Base-by-base conservation (phyloP, 2,888 invertebrate species). In the Drosophila lacicola region DNA sequence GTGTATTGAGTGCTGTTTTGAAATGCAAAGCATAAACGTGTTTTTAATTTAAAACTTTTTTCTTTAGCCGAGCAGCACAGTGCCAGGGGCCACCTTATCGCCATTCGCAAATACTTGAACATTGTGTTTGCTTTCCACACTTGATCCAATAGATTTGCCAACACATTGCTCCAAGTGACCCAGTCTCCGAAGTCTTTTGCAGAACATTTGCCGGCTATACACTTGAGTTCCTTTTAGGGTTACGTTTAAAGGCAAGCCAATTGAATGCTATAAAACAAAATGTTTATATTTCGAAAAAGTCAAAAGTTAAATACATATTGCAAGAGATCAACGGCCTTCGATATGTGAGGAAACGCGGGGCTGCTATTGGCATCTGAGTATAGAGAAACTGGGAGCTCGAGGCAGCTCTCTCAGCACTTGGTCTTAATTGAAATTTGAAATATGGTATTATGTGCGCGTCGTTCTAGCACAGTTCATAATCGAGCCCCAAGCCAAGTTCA, bases 371-470 rank as follows among this genome's bases (percentile, higher is more conserved):
- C 63, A 61, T 65, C 36, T 53, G 55, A 57, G 39, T 53, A 42
- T 55, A 21, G 21, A n/a, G 33, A 13, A 39, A 33, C 13, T 41
- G 37, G 55, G 11, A 19, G 21, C 42, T 21, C 19, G 37, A 33
- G 29, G 54, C 62, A 39, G 68, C 75, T 89, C 86, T 80, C 86
- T 88, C 82, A 89, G 90, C 90, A 90, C 90, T 90, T 89, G 91
- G 84, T 78, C 84, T 83, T 90, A 90, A 91, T 90, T 90, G 90
- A 90, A 90, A 85, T 90, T 85, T 90, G 86, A 90, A 90, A 91
- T 90, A 90, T 85, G 77, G 89, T 86, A 88, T 90, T 90, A 90
- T 90, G 91, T 91, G 90, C 77, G 88, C 82, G 79, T 63, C 67
- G 84, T 88, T 88, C 84, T 72, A 74, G 83, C 81, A 82, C 88